Evolutionary conservation across 2,888 invertebrate genomes (phyloP), one percentile per base, ranked within the genome.

Genomic region (Eupithecia exiguata): DNA sequence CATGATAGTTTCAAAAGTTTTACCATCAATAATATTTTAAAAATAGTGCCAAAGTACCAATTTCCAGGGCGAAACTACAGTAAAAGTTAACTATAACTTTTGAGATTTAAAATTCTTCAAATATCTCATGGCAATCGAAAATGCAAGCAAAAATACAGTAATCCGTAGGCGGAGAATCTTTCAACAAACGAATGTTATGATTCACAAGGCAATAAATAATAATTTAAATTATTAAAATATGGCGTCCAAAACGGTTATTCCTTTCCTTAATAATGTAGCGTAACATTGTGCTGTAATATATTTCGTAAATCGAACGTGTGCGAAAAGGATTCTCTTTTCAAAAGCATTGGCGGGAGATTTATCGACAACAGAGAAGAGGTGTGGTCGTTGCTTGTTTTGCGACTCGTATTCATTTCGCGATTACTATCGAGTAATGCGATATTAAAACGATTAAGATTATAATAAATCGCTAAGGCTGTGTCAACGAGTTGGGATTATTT

Each of bases 151-250:
- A 74, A 77, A 58, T 67, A 77, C 79, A 77, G 75, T 77, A 77
- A 78, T 72, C 62, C 58, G 77, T 77, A 84, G 84, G 85, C 84
- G 83, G 80, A 80, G 80, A 86, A 83, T 88, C 88, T 65, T 88
- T 87, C 88, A 90, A 89, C 91, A 90, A 89, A 88, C 87, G 91
- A 91, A 92, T 91, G 89, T 90, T 83, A 86, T 91, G 91, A 92
- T 91, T 91, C 91, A 91, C 88, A 84, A 86, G 84, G 87, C 87
- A 84, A 86, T 86, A 86, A 91, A 92, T 91, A 89, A 87, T 84
- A 82, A 81, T 85, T 88, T 85, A 88, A 86, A 88, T 87, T 83
- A 86, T 87, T 86, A 86, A 88, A 87, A 65, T 84, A 84, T 83
- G 84, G 84, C 83, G 83, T 82, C 82, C 79, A 82, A 78, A 84